phyloP scores from a whole-genome alignment of 2,113 vertebrate species.

The Rhombomys opimus region DNA sequence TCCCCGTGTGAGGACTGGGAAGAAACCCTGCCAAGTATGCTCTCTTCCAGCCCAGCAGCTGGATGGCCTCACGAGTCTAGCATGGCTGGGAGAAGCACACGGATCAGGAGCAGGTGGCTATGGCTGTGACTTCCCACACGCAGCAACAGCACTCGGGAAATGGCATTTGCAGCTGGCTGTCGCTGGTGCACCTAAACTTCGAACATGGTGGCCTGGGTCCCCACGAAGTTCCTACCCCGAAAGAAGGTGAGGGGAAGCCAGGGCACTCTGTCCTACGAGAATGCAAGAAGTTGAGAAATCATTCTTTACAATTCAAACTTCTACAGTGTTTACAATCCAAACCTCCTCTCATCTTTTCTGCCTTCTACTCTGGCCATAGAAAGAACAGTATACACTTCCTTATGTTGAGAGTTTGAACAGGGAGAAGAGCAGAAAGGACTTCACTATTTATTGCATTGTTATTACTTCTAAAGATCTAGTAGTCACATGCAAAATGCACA shows the following conservation, averaged over 20 bases:
- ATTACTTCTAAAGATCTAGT: not conserved
- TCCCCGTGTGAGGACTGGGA: not conserved
- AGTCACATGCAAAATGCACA: not conserved
- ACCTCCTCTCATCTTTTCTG: not conserved
- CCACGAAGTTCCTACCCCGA: not conserved
- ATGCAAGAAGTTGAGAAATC: not conserved
- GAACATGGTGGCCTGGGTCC: not conserved
- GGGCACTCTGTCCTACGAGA: not conserved
- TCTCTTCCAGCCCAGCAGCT: constrained; percentile 23
- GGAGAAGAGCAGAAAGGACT: not conserved
- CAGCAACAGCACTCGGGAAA: not conserved
- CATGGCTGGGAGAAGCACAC: not conserved
- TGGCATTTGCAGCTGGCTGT: not conserved
- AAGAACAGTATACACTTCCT: not conserved
- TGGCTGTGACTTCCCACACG: not conserved
- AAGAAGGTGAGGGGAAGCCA: not conserved
- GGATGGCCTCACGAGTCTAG: not conserved
- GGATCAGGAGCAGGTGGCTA: constrained; percentile 17
- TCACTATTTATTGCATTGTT: not conserved
- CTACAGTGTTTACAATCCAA: not conserved
- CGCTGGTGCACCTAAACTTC: not conserved
- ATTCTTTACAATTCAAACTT: not conserved
- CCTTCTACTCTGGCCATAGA: not conserved
- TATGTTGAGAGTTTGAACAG: not conserved
- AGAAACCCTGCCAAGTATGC: not conserved